Evolutionary conservation across 2,113 vertebrate genomes (phyloP).

Genomic region (Myiopsitta monachus): DNA sequence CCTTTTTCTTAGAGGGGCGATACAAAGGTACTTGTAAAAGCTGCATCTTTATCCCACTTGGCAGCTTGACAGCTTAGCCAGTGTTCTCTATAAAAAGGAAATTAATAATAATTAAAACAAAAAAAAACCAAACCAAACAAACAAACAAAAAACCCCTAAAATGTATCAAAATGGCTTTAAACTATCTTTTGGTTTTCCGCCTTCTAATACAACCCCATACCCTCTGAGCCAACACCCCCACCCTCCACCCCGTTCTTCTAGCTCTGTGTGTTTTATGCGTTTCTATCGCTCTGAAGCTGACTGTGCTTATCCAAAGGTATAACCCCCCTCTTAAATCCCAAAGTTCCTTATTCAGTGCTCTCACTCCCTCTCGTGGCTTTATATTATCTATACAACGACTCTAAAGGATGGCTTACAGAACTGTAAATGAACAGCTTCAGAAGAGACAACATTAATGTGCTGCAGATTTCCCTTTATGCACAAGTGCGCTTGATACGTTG

Average conservation of each 20-base stretch:
- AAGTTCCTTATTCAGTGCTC: neutral
- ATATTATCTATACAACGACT: rapidly evolving
- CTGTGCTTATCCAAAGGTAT: neutral
- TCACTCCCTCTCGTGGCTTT: slow-evolving; percentile 50
- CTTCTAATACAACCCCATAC: neutral
- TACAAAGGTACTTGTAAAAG: neutral
- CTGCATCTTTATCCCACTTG: neutral
- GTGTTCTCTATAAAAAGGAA: neutral
- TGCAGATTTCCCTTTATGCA: neutral
- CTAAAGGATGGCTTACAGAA: neutral
- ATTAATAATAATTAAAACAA: neutral
- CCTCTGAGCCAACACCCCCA: neutral
- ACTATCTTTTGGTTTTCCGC: neutral
- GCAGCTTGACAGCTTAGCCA: neutral
- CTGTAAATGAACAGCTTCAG: neutral
- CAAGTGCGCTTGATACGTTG: neutral
- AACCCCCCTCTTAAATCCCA: neutral
- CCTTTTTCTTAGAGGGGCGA: neutral
- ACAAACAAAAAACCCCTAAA: neutral
- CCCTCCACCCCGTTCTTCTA: neutral
- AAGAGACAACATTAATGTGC: too few relatives aligned
- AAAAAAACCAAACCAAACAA: too few relatives aligned
- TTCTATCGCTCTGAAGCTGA: neutral
- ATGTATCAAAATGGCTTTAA: neutral
- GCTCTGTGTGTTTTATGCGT: neutral